Percentiles rank a stretch among this genome's conserved stretches.
phyloP scores from a whole-genome alignment of 2,888 invertebrate species.

The Agrochola lychnidis region DNA sequence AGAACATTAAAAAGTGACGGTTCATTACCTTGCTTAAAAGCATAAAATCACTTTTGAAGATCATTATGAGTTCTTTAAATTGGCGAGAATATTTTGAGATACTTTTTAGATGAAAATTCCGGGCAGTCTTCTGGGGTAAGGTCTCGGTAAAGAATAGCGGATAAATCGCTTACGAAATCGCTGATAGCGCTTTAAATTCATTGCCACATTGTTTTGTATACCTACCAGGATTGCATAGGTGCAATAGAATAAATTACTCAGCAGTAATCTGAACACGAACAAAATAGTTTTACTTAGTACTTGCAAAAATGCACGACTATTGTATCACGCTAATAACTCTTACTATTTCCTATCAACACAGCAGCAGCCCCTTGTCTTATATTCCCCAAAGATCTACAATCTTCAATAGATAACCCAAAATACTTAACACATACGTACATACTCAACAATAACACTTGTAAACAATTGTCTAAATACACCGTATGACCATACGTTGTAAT shows the following conservation, averaged over 20 bases:
- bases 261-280: neutral
- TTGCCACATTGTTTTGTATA: neutral
- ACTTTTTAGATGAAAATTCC: conserved; percentile 47
- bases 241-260: neutral
- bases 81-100: conserved; percentile 45
- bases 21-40: conserved; percentile 58
- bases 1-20: conserved; percentile 60
- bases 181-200: neutral
- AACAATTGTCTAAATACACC: conserved; percentile 24
- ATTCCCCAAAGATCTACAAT: neutral
- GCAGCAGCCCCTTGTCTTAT: neutral
- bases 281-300: neutral
- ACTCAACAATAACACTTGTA: conserved; percentile 19
- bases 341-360: neutral
- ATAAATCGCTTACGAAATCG: neutral
- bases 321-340: neutral
- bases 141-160: conserved; percentile 1
- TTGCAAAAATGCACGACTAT: neutral
- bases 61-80: conserved; percentile 54
- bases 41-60: conserved; percentile 59
- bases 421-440: conserved; percentile 14
- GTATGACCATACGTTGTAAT: neutral
- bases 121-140: neutral
- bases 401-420: conserved; percentile 13
- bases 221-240: too few species aligned